Base-by-base conservation (phyloP, 2,113 vertebrate genomes). In the Rutilus rutilus region DNA sequence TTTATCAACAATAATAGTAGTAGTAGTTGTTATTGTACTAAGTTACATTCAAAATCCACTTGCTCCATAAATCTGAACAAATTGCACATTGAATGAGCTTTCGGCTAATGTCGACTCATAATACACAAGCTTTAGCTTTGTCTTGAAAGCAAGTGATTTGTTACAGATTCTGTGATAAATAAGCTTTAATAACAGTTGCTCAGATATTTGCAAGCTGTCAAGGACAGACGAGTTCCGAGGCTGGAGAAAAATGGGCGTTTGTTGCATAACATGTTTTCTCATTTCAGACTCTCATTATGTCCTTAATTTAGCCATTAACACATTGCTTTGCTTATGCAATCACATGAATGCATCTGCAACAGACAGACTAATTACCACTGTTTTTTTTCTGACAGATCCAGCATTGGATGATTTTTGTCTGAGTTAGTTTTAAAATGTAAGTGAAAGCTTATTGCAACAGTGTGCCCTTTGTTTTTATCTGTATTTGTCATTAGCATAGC, bases 261-360 rank as follows among this genome's bases (percentile, higher is more conserved):
- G 75, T 86, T 88, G 11, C 77, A 50, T 84, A 88, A 86, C 50
- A 19, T 67, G 69, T 73, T 85, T 75, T 84, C 36, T 77, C 78
- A 84, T 84, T 86, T 77, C 80, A 78, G 84, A 23, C 87, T 91
- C 84, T 88, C 88, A 92, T 92, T 91, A 88, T 87, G 88, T 36
- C 82, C 85, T 86, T 59, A 82, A 89, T 92, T 92, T 90, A 89
- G 86, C 87, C 87, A 86, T 92, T 90, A 90, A 85, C 86, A 87
- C 76, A 81, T 85, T 87, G 39, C 83, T 42, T 65, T 78, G 73
- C 79, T 93, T 93, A 92, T 90, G 85, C 90, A 92, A 93, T 91
- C 87, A 54, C 78, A 87, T 82, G 12, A 85, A 90, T 89, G 90
- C 88, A 90, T 89, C 83, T 88, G 78, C 81, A 85, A 82, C 81